Evolutionary conservation across 2,797 vertebrate species (phyloP).

Genomic region (Cynopterus sphinx): DNA sequence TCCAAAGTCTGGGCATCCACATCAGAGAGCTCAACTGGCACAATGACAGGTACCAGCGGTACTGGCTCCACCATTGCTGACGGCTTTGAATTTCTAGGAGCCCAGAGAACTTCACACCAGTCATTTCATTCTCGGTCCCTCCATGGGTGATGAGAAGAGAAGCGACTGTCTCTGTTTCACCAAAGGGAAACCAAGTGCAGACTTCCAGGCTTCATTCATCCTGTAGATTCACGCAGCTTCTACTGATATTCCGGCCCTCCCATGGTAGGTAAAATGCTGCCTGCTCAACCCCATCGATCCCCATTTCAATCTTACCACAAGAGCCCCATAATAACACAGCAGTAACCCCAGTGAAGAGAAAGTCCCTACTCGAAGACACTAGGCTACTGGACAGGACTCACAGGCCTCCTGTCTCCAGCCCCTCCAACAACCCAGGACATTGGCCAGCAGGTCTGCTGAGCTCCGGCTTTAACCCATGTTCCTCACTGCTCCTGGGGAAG

Average conservation of each 20-base stretch:
- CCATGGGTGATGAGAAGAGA: not conserved
- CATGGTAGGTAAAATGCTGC: not conserved
- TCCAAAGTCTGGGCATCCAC: not conserved
- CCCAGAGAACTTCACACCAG: not conserved
- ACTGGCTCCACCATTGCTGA: not conserved
- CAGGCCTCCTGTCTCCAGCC: not conserved
- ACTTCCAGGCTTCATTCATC: not conserved
- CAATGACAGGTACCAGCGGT: not conserved
- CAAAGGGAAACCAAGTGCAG: not conserved
- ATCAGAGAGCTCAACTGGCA: not conserved
- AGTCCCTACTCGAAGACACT: not conserved
- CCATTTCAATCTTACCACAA: not conserved
- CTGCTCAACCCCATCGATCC: not conserved
- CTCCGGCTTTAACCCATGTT: not conserved
- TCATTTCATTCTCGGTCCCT: not conserved
- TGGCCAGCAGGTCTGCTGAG: not conserved
- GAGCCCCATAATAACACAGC: not conserved
- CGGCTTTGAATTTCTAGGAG: not conserved
- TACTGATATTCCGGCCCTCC: not conserved
- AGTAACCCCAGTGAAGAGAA: not conserved
- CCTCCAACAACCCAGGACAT: accelerated
- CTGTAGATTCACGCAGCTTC: not conserved
- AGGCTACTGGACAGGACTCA: not conserved
- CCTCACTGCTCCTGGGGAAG: not conserved
- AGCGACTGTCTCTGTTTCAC: not conserved